Evolutionary conservation across 2,113 vertebrate species (phyloP).

Genomic region (Lepus timidus): DNA sequence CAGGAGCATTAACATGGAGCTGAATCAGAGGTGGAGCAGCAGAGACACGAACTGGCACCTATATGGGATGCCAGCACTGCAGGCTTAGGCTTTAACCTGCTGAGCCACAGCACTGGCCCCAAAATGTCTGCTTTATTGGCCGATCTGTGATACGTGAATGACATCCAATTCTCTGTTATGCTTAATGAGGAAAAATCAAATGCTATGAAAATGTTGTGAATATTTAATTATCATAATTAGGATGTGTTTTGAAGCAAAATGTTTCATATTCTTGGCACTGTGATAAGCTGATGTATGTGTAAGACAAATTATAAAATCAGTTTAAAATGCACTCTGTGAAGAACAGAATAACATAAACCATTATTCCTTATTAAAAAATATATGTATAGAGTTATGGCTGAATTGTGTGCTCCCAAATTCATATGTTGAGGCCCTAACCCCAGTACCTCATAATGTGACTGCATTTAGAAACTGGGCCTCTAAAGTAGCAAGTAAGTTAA

Average conservation of each 20-base stretch:
- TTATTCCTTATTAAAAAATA: slow-evolving; percentile 34
- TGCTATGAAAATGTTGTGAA: slow-evolving; percentile 66
- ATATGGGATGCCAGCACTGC: too few relatives aligned
- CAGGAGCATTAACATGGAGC: too few relatives aligned
- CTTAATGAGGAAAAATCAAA: slow-evolving; percentile 62
- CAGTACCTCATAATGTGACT: neutral
- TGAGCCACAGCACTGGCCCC: too few relatives aligned
- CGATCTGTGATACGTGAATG: slow-evolving; percentile 54
- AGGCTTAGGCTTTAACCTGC: too few relatives aligned
- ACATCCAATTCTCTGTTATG: slow-evolving; percentile 52
- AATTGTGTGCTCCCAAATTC: neutral
- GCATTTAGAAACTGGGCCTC: neutral
- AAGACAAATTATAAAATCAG: slow-evolving; percentile 32
- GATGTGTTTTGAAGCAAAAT: slow-evolving; percentile 58
- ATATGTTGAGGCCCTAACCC: neutral
- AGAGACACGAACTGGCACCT: too few relatives aligned
- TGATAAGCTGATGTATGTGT: slow-evolving; percentile 57
- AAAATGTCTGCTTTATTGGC: slow-evolving; percentile 51
- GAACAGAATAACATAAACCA: slow-evolving; percentile 50
- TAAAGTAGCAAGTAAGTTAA: neutral
- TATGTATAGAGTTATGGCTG: neutral
- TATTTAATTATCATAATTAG: slow-evolving; percentile 76
- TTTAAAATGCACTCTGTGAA: slow-evolving; percentile 33
- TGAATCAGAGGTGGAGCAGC: too few relatives aligned
- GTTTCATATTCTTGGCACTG: slow-evolving; percentile 42